Percentiles rank a stretch among this genome's conserved stretches.
These are phyloP conservation scores for Rhinatrema bivittatum DNA, from an alignment of 2,797 vertebrate genomes.

Conservation along the genomic window DNA sequence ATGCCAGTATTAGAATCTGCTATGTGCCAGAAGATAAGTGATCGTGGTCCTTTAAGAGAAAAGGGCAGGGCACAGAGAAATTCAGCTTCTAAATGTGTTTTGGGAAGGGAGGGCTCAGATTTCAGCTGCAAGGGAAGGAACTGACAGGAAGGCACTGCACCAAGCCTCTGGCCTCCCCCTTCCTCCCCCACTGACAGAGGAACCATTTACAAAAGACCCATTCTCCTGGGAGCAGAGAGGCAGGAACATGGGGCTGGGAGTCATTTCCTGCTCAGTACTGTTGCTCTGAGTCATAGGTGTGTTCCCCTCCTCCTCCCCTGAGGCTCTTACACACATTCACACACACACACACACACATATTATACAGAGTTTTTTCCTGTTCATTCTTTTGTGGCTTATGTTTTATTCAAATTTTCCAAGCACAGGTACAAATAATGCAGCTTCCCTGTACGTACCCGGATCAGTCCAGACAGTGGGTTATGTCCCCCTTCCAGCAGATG, in stretches of 20 bases:
- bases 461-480: too few species aligned
- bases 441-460: too few species aligned
- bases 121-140: constrained; percentile 69
- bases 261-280: constrained; percentile 98
- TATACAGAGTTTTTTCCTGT: too few species aligned
- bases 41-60: constrained; percentile 32
- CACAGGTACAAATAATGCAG: too few species aligned
- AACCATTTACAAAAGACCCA: constrained; percentile 76
- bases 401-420: too few species aligned
- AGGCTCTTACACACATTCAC: constrained; percentile 5
- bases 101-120: constrained; percentile 60
- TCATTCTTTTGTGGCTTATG: too few species aligned
- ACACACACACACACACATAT: constrained; percentile 18
- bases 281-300: constrained; percentile 88
- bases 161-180: constrained; percentile 30
- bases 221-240: constrained; percentile 67
- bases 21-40: too few species aligned
- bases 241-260: constrained; percentile 79
- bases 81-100: too few species aligned
- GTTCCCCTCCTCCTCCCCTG: constrained; percentile 36
- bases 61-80: too few species aligned
- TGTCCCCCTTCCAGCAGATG: too few species aligned
- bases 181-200: constrained; percentile 68
- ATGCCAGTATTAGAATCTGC: too few species aligned
- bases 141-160: constrained; percentile 67